Conservation (phyloP, 2,113 vertebrate species). For the Myrmophylax atrothorax region DNA sequence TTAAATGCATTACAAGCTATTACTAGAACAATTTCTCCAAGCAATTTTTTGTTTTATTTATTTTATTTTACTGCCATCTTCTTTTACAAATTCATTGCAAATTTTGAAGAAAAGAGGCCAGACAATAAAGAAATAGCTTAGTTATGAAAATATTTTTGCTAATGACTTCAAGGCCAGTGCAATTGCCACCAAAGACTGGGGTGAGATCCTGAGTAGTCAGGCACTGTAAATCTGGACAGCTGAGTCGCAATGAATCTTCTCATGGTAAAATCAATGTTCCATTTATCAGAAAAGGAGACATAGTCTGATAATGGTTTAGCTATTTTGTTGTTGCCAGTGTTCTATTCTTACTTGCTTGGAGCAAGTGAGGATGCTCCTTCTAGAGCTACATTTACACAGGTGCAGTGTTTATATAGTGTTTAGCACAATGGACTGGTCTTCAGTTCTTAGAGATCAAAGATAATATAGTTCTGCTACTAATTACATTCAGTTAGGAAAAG, state of each 20-base stretch:
- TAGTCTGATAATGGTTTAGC: neutral
- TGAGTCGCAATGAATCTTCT: neutral
- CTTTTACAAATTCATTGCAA: slow-evolving; percentile 59
- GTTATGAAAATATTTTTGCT: neutral
- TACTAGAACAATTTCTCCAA: slow-evolving; percentile 57
- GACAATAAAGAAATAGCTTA: neutral
- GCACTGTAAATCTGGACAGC: neutral
- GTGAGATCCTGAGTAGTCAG: neutral
- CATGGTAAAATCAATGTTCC: rapidly evolving
- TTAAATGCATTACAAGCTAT: slow-evolving; percentile 62
- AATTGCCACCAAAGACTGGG: neutral
- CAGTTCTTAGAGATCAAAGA: neutral
- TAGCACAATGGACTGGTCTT: neutral
- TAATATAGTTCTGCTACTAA: neutral
- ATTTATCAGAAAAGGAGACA: neutral
- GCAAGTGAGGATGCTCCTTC: neutral
- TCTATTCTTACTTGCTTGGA: neutral
- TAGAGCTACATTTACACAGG: neutral
- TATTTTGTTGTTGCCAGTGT: neutral
- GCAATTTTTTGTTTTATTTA: slow-evolving; percentile 41
- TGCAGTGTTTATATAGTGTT: neutral
- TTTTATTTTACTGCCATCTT: slow-evolving; percentile 32
- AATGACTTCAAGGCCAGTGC: neutral
- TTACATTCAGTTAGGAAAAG: neutral
- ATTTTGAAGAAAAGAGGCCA: slow-evolving; percentile 10